Evolutionary conservation across 2,113 vertebrate genomes (phyloP).

Genomic region (Albula goreensis): DNA sequence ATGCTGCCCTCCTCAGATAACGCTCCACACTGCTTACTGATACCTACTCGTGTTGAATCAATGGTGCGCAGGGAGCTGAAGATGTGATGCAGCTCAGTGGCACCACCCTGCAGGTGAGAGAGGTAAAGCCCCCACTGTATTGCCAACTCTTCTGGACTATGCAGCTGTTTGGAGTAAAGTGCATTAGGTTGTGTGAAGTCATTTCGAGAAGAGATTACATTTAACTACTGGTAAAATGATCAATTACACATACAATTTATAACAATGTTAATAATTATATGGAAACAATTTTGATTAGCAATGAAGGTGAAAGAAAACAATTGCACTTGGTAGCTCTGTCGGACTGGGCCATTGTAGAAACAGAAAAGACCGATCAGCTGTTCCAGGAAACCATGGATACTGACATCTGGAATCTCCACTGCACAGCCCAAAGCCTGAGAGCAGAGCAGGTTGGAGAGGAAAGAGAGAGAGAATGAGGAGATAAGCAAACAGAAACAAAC

Average conservation of each 20-base stretch:
- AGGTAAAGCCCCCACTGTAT: conserved; percentile 78
- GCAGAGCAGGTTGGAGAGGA: conserved; percentile 52
- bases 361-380: conserved; percentile 83
- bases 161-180: conserved; percentile 46
- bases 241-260: neutral
- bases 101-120: conserved; percentile 72
- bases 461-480: conserved; percentile 36
- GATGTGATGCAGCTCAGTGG: conserved; percentile 77
- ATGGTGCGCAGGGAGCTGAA: conserved; percentile 85
- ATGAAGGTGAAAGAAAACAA: neutral
- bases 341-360: conserved; percentile 84
- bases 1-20: neutral
- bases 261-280: neutral
- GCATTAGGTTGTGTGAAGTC: neutral
- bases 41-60: conserved; percentile 80
- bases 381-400: conserved; percentile 78
- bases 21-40: neutral
- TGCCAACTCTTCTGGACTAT: conserved; percentile 65
- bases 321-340: conserved; percentile 77
- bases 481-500: neutral
- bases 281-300: neutral
- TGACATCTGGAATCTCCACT: conserved; percentile 79
- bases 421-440: conserved; percentile 84
- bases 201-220: neutral
- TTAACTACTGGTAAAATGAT: neutral